phyloP scores from a whole-genome alignment of 1,140 invertebrate species.

The Brachionus calyciflorus region DNA sequence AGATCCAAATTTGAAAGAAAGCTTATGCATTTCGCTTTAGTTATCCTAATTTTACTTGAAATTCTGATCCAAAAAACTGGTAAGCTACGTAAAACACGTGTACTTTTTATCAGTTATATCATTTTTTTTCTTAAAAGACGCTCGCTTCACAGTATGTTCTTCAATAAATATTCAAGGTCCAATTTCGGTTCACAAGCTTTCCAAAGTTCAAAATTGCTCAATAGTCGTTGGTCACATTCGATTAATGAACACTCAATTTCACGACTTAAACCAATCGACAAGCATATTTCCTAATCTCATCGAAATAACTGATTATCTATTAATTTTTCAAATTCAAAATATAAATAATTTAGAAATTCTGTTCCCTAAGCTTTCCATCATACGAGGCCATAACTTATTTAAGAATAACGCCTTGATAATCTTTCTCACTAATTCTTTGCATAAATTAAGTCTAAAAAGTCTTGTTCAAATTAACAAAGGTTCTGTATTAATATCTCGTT shows the following conservation, averaged over 20 bases:
- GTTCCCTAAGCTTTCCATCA: slow-evolving; percentile 8
- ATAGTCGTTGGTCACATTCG: slow-evolving; percentile 6
- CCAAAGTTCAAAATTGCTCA: slow-evolving; percentile 28
- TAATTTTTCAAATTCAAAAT: slow-evolving; percentile 20
- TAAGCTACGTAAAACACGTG: neutral
- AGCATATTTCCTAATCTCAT: neutral
- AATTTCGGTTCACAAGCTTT: neutral
- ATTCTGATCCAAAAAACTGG: neutral
- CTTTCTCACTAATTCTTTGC: neutral
- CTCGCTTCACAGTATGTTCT: neutral
- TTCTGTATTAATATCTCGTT: slow-evolving; percentile 1
- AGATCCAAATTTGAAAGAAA: too few relatives aligned
- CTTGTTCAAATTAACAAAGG: neutral
- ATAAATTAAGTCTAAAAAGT: slow-evolving; percentile 10
- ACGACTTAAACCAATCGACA: neutral
- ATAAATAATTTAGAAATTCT: neutral
- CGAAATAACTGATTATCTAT: slow-evolving; percentile 20
- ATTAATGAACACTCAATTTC: neutral
- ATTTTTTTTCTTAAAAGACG: neutral
- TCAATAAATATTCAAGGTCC: slow-evolving; percentile 13
- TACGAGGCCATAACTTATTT: neutral
- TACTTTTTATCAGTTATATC: neutral
- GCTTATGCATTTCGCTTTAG: too few relatives aligned
- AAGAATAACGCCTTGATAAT: slow-evolving; percentile 21
- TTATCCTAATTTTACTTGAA: too few relatives aligned